Evolutionary conservation across 2,888 invertebrate genomes (phyloP).

Genomic region (Mystacides longicornis): DNA sequence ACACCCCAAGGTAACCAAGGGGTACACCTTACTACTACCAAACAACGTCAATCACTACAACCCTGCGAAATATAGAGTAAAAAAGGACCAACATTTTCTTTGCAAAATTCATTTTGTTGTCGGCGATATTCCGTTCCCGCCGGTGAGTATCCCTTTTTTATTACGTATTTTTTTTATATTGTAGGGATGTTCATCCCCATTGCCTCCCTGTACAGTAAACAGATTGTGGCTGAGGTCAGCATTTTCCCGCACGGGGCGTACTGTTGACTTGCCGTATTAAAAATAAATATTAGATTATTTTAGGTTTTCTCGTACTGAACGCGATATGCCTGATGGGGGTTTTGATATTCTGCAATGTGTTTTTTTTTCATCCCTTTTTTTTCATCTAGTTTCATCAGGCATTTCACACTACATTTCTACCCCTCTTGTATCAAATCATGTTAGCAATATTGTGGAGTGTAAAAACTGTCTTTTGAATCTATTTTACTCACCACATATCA

Average conservation of each 20-base stretch:
- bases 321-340: background rate
- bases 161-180: no score
- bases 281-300: slow-evolving; percentile 26
- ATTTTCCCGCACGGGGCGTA: slow-evolving; percentile 17
- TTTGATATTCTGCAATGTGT: background rate
- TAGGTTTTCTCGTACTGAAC: slow-evolving; percentile 8
- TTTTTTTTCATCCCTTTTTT: no score
- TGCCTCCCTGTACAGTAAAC: slow-evolving; percentile 15
- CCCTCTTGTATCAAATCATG: no score
- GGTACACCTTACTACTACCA: background rate
- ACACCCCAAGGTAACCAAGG: slow-evolving; percentile 8
- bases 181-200: slow-evolving; percentile 3
- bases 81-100: background rate
- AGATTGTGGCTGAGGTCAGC: slow-evolving; percentile 25
- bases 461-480: no score
- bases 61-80: background rate
- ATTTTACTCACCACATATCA: no score
- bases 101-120: background rate
- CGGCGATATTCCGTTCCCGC: background rate
- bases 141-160: background rate
- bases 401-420: no score
- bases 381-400: no score
- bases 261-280: slow-evolving; percentile 26
- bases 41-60: background rate
- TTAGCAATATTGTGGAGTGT: no score